Conservation (phyloP, 2,113 vertebrate species). For the Athene cunicularia region DNA sequence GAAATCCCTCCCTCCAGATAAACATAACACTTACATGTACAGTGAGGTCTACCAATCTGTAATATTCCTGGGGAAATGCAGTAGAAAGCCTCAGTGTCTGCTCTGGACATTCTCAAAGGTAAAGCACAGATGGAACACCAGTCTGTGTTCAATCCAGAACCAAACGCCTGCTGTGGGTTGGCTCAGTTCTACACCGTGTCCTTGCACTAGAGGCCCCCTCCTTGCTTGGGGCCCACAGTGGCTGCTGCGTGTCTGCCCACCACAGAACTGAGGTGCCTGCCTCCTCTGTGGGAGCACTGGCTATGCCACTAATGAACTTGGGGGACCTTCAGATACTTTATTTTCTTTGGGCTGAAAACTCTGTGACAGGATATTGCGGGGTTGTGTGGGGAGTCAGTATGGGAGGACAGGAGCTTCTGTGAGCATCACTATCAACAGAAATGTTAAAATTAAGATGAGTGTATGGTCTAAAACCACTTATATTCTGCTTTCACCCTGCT, state of each 20-base stretch:
- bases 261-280: fast-evolving
- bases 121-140: neutral
- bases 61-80: neutral
- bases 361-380: too few relatives aligned
- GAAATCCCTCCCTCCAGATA: neutral
- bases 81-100: neutral
- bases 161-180: fast-evolving
- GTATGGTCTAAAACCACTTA: neutral
- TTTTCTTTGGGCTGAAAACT: neutral
- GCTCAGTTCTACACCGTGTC: fast-evolving
- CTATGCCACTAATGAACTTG: fast-evolving
- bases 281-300: neutral
- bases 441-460: neutral
- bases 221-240: fast-evolving
- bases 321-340: neutral
- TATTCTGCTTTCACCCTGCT: neutral
- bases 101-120: neutral
- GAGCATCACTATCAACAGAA: neutral
- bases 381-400: neutral
- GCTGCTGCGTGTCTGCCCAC: fast-evolving
- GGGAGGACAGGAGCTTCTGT: neutral
- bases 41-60: neutral
- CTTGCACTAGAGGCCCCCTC: neutral
- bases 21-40: neutral
- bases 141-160: fast-evolving